phyloP scores from a whole-genome alignment of 2,113 vertebrate genomes.

The Myiozetetes cayanensis region DNA sequence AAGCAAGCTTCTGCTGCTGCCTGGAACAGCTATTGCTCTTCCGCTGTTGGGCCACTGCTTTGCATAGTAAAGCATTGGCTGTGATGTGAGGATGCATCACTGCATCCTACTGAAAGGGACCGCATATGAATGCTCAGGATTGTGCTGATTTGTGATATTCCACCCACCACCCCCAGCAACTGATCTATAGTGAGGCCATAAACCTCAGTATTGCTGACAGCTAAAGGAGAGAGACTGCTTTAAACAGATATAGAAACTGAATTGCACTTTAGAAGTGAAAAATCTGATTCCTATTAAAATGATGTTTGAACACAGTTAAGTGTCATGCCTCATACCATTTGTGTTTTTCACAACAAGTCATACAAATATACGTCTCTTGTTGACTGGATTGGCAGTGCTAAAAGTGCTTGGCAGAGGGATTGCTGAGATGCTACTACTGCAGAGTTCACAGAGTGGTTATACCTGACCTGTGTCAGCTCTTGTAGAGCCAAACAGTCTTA shows the following conservation, averaged over 20 bases:
- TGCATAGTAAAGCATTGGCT: background rate
- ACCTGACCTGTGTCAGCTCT: background rate
- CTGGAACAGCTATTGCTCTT: background rate
- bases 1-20: background rate
- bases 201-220: background rate
- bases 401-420: background rate
- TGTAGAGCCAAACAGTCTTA: background rate
- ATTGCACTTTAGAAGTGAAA: background rate
- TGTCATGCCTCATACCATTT: background rate
- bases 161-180: background rate
- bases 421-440: background rate
- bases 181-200: background rate
- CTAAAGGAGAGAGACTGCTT: background rate
- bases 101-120: background rate
- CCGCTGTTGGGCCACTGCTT: background rate
- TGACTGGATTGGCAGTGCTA: background rate
- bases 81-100: background rate
- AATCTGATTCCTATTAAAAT: background rate
- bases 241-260: background rate
- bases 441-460: background rate
- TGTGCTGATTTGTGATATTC: background rate
- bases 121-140: fast-evolving
- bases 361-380: background rate
- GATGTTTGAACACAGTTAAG: background rate
- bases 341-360: background rate